Conservation (phyloP, 2,113 vertebrate genomes). For the Tichodroma muraria region DNA sequence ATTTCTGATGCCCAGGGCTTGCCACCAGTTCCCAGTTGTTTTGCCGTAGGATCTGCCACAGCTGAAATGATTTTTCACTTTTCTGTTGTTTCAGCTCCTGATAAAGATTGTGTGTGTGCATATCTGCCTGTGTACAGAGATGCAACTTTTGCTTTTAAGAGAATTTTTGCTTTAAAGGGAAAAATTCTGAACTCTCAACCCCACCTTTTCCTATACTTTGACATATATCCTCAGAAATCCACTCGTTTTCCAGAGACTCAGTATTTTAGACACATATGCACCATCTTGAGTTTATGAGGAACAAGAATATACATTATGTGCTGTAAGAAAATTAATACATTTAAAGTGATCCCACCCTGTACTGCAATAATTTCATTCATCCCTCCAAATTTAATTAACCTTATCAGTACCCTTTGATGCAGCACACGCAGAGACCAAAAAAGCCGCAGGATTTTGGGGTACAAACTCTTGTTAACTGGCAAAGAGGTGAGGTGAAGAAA, state of each 20-base stretch:
- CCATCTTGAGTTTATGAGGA: neutral
- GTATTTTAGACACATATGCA: neutral
- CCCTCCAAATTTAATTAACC: neutral
- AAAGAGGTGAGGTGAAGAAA: neutral
- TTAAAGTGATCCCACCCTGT: neutral
- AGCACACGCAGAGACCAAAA: neutral
- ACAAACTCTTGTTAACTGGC: neutral
- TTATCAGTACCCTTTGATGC: neutral
- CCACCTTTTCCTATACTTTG: neutral
- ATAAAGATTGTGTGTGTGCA: neutral
- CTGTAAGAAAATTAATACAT: neutral
- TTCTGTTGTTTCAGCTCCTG: neutral
- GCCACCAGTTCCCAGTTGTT: neutral
- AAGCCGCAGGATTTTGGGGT: neutral
- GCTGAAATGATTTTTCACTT: neutral
- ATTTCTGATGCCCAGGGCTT: neutral
- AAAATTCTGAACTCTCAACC: neutral
- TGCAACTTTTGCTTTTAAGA: neutral
- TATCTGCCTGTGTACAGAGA: accelerated
- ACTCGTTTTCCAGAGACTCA: neutral
- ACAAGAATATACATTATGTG: neutral
- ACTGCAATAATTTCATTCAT: neutral
- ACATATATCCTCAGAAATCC: neutral
- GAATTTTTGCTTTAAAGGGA: neutral
- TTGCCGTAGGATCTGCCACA: neutral